phyloP scores from a whole-genome alignment of 92 coral and sea anemone genomes.

The Virgularia gustaviana region DNA sequence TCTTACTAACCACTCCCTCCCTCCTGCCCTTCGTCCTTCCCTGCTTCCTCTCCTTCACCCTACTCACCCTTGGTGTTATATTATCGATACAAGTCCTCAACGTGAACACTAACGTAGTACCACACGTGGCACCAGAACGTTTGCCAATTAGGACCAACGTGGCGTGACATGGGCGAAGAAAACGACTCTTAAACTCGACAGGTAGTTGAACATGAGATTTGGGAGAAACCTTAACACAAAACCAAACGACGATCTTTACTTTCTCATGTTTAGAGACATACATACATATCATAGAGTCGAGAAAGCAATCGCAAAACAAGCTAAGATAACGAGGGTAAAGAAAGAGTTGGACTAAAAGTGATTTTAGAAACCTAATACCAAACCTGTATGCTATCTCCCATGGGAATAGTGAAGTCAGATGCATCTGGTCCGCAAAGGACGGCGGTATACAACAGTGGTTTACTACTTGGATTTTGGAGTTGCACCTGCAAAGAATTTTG shows the following conservation, averaged over 20 bases:
- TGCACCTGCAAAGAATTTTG: slow-evolving; percentile 78
- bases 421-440: slow-evolving; percentile 85
- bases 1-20: too few relatives aligned
- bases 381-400: slow-evolving; percentile 93
- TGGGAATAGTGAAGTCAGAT: slow-evolving; percentile 71
- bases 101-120: slow-evolving; percentile 85
- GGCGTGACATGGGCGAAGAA: slow-evolving; percentile 83
- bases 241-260: neutral
- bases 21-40: too few relatives aligned
- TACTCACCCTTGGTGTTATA: slow-evolving; percentile 86
- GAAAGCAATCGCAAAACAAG: neutral
- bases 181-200: slow-evolving; percentile 95
- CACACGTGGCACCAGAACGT: slow-evolving; percentile 89
- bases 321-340: neutral
- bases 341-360: neutral
- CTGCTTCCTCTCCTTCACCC: too few relatives aligned
- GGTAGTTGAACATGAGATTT: slow-evolving; percentile 90
- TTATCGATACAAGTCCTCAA: slow-evolving; percentile 88
- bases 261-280: too few relatives aligned
- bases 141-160: slow-evolving; percentile 89
- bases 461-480: slow-evolving; percentile 85
- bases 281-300: neutral
- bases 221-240: slow-evolving; percentile 69
- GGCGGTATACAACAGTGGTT: slow-evolving; percentile 84
- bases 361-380: neutral